Conservation (phyloP, 2,113 vertebrate genomes). For the Onychostruthus taczanowskii region DNA sequence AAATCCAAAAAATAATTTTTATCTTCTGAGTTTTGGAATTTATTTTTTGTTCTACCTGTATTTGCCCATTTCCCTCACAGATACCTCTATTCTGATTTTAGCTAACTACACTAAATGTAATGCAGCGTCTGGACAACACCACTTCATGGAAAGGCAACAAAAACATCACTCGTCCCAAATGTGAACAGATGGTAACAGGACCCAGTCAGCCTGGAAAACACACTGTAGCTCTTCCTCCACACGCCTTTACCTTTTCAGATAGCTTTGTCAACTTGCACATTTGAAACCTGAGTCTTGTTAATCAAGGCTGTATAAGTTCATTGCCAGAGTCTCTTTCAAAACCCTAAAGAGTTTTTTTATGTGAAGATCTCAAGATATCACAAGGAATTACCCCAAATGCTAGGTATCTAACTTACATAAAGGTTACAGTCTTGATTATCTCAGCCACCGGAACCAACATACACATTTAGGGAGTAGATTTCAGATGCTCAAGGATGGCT, state of each 20-base stretch:
- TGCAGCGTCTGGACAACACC: not conserved
- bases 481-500: not conserved
- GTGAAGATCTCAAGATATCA: accelerated
- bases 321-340: not conserved
- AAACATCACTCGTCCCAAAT: not conserved
- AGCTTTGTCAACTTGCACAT: not conserved
- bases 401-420: not conserved
- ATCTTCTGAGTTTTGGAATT: not conserved
- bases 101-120: not conserved
- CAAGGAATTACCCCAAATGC: not conserved
- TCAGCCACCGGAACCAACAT: not conserved
- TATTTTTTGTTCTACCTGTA: not conserved
- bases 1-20: not conserved
- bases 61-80: not conserved
- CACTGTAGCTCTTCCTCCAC: not conserved
- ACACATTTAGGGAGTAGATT: not conserved
- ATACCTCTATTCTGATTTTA: not conserved
- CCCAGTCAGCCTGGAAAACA: not conserved
- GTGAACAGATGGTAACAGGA: not conserved
- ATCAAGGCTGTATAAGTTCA: not conserved
- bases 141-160: not conserved
- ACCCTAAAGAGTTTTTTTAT: not conserved
- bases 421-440: not conserved
- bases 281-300: not conserved
- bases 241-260: not conserved